Evolutionary conservation across 2,888 invertebrate species (phyloP).

Genomic region (Ametastegia equiseti): DNA sequence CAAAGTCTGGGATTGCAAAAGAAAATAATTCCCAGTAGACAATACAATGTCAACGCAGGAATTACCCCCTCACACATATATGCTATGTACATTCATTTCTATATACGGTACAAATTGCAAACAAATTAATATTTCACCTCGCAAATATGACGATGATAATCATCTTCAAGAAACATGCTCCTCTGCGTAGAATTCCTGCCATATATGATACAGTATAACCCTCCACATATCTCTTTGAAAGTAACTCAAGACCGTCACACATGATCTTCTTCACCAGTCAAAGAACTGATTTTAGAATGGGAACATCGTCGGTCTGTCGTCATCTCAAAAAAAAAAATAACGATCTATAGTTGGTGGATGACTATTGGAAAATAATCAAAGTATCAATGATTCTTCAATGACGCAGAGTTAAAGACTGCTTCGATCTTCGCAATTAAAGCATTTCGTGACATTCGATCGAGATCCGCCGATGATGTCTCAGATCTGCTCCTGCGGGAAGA

Average conservation of each 20-base stretch:
- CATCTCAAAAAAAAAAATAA: not conserved
- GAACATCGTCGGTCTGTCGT: not conserved
- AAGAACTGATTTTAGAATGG: not conserved
- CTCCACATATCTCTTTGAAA: not conserved
- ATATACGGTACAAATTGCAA: not conserved
- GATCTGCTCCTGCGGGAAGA: too few species aligned
- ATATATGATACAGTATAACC: not conserved
- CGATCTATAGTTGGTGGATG: too few species aligned
- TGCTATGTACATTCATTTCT: not conserved
- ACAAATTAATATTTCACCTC: not conserved
- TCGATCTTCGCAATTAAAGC: too few species aligned
- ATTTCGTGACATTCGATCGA: too few species aligned
- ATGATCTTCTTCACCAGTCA: slow-evolving; percentile 5
- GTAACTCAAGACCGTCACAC: not conserved
- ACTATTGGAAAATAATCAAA: not conserved
- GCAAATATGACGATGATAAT: not conserved
- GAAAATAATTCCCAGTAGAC: not conserved
- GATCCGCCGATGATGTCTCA: too few species aligned
- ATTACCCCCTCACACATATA: too few species aligned
- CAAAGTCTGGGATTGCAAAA: not conserved
- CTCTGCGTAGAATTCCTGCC: not conserved
- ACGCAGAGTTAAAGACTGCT: too few species aligned
- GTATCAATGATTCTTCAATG: too few species aligned
- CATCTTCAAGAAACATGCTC: not conserved
- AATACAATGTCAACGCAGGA: not conserved